A percentile compares a stretch with the other conserved stretches of the same genome.
Evolutionary conservation across 1,140 invertebrate genomes (phyloP).

Genomic region (Caenorhabditis elegans): WBcel235 BX284604.4:5413001-5413500

Average conservation of each 20-base stretch:
- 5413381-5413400: background rate
- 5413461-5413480: background rate
- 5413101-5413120: conserved; percentile 52
- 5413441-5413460: background rate
- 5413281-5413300: no score
- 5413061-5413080: background rate
- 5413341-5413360: no score
- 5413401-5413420: background rate
- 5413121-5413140: conserved; percentile 53
- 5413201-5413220: no score
- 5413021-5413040: conserved; percentile 52
- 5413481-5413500: no score
- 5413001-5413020: conserved; percentile 24
- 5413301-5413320: no score
- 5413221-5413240: no score
- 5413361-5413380: background rate
- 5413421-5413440: background rate
- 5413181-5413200: no score
- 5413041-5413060: conserved; percentile 50
- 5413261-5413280: no score
- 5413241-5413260: no score
- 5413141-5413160: conserved; percentile 53
- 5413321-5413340: no score
- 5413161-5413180: conserved; percentile 47
- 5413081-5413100: background rate